Base-by-base conservation (phyloP, 2,888 invertebrate genomes). In the Clepsis dumicolana region DNA sequence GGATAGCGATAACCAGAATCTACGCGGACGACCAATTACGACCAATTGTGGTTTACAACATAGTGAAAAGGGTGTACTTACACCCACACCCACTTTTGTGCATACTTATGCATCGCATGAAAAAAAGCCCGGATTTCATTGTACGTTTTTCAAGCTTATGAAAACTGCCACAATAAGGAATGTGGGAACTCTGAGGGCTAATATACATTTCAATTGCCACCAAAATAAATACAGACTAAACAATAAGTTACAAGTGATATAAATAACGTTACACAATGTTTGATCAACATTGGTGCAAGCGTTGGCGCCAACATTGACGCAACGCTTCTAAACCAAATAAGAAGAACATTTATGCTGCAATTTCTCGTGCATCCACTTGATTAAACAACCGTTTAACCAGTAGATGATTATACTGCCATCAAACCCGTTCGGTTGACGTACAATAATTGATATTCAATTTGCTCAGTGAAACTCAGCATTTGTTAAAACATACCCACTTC, bases 291-390 rank as follows among this genome's bases (percentile, higher is more conserved):
- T 16, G 50, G 24, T 24, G 4, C 29, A 4, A 54, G n/a, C 7
- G 32, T 54, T 12, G 25, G 4, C 18, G 29, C 2, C 54, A 18
- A 54, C 29, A 12, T 48, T 21, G 21, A 48, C 21, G 12, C 21
- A 12, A 21, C 10, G 12, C 12, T 21, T 12, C 48, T 3, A 21
- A 12, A 48, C 21, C 48, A 48, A 21, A 48, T 12, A 44, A 7
- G 18, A 48, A 21, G 48, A 48, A 48, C 48, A 48, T 48, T 48
- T 48, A 21, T 12, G 27, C 29, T 61, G 60, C 44, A 48, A 61
- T 61, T 61, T 61, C 44, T 48, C 48, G 14, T 48, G 60, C 60
- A 61, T 48, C 44, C 60, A 61, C 29, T 61, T 61, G 60, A 48
- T 24, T 61, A 61, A 61, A 61, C 48, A 48, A 48, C 21, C 29